A percentile compares a stretch with the other conserved stretches of the same genome.
Conservation (phyloP, 2,797 vertebrate genomes). For the Sus cebifrons region DNA sequence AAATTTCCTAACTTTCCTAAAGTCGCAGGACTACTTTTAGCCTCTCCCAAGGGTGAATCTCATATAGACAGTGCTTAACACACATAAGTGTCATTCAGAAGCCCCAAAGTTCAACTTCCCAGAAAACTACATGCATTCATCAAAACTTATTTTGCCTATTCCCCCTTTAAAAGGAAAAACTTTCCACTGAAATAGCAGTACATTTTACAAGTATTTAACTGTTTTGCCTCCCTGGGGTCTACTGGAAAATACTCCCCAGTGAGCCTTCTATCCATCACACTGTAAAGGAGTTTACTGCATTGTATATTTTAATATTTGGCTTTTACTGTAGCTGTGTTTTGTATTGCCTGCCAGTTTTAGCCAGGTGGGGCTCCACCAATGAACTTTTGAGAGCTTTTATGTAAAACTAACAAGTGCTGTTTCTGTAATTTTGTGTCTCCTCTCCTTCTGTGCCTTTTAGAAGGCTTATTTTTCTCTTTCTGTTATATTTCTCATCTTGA, state of each 20-base stretch:
- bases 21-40: not conserved
- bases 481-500: conserved; percentile 76
- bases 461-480: conserved; percentile 50
- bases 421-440: conserved; percentile 67
- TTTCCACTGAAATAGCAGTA: not conserved
- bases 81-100: not conserved
- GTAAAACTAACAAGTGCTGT: conserved; percentile 84
- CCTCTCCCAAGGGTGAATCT: not conserved
- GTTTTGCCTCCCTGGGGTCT: not conserved
- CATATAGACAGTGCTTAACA: not conserved
- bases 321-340: conserved; percentile 73
- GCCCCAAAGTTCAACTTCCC: not conserved
- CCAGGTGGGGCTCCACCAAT: conserved; percentile 86
- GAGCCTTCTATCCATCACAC: conserved; percentile 84
- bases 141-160: conserved; percentile 9
- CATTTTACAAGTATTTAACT: not conserved
- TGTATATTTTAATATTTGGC: conserved; percentile 74
- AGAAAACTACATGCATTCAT: not conserved
- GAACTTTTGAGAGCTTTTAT: conserved; percentile 81
- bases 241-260: not conserved
- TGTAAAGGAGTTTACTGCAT: conserved; percentile 79
- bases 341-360: conserved; percentile 81
- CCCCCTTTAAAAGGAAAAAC: not conserved
- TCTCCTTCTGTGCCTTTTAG: not conserved
- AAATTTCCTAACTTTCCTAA: conserved; percentile 11